phyloP scores from a whole-genome alignment of 2,113 vertebrate genomes.

The Pseudopipra pipra region DNA sequence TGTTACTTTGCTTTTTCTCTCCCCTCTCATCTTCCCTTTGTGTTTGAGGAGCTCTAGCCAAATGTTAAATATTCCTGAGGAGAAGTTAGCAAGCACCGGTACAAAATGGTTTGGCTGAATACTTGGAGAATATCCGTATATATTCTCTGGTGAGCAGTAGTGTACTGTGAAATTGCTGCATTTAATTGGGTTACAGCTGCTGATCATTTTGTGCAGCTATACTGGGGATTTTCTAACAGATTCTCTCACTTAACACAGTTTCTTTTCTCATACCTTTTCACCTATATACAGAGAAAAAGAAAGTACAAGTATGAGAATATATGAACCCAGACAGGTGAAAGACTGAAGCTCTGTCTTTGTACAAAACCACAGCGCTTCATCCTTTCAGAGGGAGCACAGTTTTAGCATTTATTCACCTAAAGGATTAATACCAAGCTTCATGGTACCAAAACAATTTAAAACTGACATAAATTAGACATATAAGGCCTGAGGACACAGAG shows the following conservation, averaged over 20 bases:
- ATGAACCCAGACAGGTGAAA: neutral
- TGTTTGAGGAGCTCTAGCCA: constrained; percentile 46
- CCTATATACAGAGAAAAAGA: neutral
- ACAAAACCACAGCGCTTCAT: neutral
- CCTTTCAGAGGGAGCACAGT: neutral
- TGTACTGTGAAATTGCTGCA: constrained; percentile 16
- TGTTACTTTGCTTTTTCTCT: constrained; percentile 9
- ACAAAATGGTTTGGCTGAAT: constrained; percentile 22
- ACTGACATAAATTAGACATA: neutral
- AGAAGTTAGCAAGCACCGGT: constrained; percentile 7
- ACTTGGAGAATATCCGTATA: neutral
- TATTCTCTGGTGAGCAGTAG: constrained; percentile 37
- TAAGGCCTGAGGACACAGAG: neutral
- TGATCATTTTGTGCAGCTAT: constrained; percentile 59
- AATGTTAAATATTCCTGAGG: constrained; percentile 39
- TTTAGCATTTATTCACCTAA: neutral
- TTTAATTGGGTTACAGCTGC: constrained; percentile 72
- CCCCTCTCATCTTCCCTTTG: constrained; percentile 16
- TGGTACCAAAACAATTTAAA: neutral
- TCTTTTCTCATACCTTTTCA: constrained; percentile 36
- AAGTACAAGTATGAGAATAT: neutral
- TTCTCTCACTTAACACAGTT: constrained; percentile 9
- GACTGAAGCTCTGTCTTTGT: neutral
- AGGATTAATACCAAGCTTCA: neutral
- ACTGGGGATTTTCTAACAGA: constrained; percentile 42